Percentiles rank a stretch among this genome's conserved stretches.
Evolutionary conservation across 2,113 vertebrate species (phyloP).

Genomic region (Hylia prasina): DNA sequence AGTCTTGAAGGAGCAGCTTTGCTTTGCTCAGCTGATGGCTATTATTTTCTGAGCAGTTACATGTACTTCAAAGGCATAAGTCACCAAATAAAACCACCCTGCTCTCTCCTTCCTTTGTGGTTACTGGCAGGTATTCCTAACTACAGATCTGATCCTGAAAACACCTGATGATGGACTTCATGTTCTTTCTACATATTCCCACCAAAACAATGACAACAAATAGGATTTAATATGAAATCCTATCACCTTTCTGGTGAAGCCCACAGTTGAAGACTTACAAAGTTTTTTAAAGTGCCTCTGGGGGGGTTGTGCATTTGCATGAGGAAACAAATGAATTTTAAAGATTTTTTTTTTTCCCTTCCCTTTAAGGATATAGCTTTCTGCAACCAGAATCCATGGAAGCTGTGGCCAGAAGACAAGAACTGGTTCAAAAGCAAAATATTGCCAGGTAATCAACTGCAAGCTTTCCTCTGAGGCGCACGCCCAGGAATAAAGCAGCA

Average conservation of each 20-base stretch:
- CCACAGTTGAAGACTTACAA: neutral
- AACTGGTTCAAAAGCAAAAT: slow-evolving; percentile 90
- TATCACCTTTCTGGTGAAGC: neutral
- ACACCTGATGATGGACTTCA: neutral
- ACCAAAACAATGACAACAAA: neutral
- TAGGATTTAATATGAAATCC: neutral
- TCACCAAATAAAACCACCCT: neutral
- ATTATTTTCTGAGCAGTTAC: neutral
- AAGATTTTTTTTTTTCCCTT: neutral
- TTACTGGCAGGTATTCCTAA: neutral
- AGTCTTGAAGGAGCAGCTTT: neutral
- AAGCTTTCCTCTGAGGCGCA: neutral
- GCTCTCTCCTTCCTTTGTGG: neutral
- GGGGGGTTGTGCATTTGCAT: neutral
- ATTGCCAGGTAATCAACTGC: slow-evolving; percentile 83
- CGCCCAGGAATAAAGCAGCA: neutral
- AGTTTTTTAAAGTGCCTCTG: neutral
- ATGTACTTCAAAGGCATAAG: neutral
- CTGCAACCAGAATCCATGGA: slow-evolving; percentile 88
- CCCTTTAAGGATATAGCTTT: slow-evolving; percentile 80
- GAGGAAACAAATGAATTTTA: neutral
- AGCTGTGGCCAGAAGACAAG: slow-evolving; percentile 87
- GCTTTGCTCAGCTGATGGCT: neutral
- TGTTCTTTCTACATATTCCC: neutral
- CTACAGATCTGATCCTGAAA: neutral